Base-by-base conservation (phyloP, 2,113 vertebrate genomes). In the Progne subis region DNA sequence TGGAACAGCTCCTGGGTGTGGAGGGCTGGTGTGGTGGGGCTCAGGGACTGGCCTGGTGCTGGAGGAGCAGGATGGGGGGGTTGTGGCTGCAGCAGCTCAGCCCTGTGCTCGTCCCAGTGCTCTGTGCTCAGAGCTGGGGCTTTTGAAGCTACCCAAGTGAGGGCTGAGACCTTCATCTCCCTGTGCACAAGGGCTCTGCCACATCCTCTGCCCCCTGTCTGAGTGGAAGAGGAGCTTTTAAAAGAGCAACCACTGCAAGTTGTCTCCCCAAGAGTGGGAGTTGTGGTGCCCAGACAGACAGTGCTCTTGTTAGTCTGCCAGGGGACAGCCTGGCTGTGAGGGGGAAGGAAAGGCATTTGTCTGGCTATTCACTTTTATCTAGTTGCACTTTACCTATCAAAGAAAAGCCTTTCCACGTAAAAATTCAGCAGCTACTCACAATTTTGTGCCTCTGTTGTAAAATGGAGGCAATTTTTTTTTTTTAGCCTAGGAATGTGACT, bases 401-500 rank as follows among this genome's bases (percentile, higher is more conserved):
- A 71, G 47, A 79, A 71, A 86, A 81, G 37, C 56, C 39, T 94
- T 83, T 67, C 64, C 87, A 78, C 18, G 15, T 31, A 71, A 87
- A 89, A 93, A 90, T 95, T 82, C 74, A 87, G 64, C 55, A 55
- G 32, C 5, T 5, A 61, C 41, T 77, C 81, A 59, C 26, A 56
- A 31, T 82, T 59, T 60, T 68, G 18, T 76, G 65, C 53, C 29
- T 87, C 84, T 47, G 31, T 92, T 91, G 94, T 49, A 78, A 92
- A 89, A 59, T 0, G 0, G 69, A 89, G 60, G 52, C 61, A 49
- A 9, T 29, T 79, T 89, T 95, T 76, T 64, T 37, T 37, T 37
- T 37, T 67, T 84, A 82, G 90, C 41, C 47, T 69, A 16, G 50
- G 67, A 82, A 78, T 56, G 56, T 70, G 80, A 88, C 76, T 88